Base-by-base conservation (phyloP, 2,888 invertebrate genomes). In the Hirtodrosophila trivittata region DNA sequence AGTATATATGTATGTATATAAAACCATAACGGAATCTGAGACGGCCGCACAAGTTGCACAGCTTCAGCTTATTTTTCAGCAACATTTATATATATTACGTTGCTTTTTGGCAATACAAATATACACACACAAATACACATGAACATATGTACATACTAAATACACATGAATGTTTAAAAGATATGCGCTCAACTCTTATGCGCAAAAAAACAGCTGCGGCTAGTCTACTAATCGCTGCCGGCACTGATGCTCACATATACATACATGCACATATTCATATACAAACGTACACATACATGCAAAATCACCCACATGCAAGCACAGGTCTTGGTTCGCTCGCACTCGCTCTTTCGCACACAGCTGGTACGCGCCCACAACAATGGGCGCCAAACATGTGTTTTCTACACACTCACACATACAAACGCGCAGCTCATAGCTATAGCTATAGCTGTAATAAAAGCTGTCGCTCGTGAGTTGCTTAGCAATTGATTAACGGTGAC, bases 381-480 rank as follows among this genome's bases (percentile, higher is more conserved):
- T 56, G 75, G 80, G 80, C 80, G 80, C 80, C 77, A 83, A 80
- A 80, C 80, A 80, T 86, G 86, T 80, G 80, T 80, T 76, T 80
- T 67, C 56, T 62, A 74, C 64, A 74, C 58, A 58, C 67, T 46
- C 46, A 50, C 56, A 60, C 43, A 26, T 32, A 45, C 59, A 59
- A 10, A 41, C 45, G 28, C 43, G 7, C 12, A 30, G 10, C 5
- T 3, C 18, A 21, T 21, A 21, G 18, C 18, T 21, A 21, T 5
- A 21, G 18, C 13, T n/a, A n/a, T 7, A 59, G 59, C 49, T 51
- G 63, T 57, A 63, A 59, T 52, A 58, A 58, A 58, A 52, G 54
- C 54, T 59, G 46, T 12, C 16, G 12, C 14, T 37, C 42, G 32
- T 16, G 33, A 28, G 28, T 51, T 43, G 35, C 18, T 43, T 47